Evolutionary conservation across 1,140 invertebrate genomes (phyloP).

Genomic region (Drosophila kurseongensis): DNA sequence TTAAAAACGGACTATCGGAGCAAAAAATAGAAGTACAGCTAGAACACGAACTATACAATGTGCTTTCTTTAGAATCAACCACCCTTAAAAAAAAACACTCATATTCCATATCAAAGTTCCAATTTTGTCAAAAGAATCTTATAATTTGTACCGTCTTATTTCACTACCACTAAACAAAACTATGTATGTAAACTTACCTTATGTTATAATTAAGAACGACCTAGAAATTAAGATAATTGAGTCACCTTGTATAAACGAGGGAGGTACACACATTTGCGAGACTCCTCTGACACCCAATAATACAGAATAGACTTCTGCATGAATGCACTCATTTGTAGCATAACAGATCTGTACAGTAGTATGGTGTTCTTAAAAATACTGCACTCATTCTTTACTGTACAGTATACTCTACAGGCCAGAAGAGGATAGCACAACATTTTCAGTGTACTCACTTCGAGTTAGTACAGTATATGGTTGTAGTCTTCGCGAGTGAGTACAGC

Average conservation of each 20-base stretch:
- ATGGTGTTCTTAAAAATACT: too few species aligned
- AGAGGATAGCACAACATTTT: too few species aligned
- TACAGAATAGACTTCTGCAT: too few species aligned
- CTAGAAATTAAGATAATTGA: background rate
- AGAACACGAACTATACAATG: background rate
- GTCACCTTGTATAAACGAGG: conserved; percentile 1
- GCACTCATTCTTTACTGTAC: too few species aligned
- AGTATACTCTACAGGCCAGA: too few species aligned
- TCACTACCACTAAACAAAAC: background rate
- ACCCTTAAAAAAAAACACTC: background rate
- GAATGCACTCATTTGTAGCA: too few species aligned
- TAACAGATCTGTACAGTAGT: too few species aligned
- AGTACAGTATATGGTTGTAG: too few species aligned
- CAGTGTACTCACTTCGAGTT: too few species aligned
- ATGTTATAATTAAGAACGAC: conserved; percentile 2
- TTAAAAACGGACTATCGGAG: background rate
- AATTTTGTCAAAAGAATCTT: background rate
- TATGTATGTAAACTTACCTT: background rate
- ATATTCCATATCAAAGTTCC: too few species aligned
- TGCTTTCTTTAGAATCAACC: background rate
- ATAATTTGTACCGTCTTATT: conserved; percentile 1
- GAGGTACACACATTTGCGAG: background rate
- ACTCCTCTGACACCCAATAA: background rate
- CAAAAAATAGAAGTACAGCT: background rate
- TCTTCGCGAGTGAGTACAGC: too few species aligned